Percentiles rank a stretch among this genome's conserved stretches.
Conservation (phyloP, 2,888 invertebrate genomes). For the Tenthredo mesomela region DNA sequence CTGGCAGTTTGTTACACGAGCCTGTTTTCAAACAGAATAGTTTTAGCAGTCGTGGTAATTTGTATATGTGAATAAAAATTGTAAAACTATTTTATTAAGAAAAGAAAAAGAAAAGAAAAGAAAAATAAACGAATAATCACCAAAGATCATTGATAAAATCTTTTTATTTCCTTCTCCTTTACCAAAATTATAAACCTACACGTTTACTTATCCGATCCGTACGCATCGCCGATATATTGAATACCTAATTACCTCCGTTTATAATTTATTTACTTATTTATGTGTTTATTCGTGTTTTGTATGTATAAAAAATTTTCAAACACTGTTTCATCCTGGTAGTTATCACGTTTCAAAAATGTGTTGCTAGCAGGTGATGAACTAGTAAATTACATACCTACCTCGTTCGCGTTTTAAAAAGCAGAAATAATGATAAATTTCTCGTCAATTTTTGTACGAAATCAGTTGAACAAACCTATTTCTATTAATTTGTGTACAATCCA, state of each 20-base stretch:
- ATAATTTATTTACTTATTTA: slow-evolving; percentile 2
- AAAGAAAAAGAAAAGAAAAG: slow-evolving; percentile 16
- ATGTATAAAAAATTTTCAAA: neutral
- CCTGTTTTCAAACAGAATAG: slow-evolving; percentile 61
- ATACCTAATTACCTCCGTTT: neutral
- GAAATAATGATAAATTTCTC: neutral
- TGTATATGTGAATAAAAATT: slow-evolving; percentile 68
- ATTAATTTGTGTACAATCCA: neutral
- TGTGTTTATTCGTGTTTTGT: neutral
- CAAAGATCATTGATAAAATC: neutral
- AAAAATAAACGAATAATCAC: neutral
- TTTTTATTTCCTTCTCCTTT: slow-evolving; percentile 51
- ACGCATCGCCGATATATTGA: neutral
- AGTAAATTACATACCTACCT: neutral
- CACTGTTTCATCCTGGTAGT: neutral
- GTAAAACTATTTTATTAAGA: neutral
- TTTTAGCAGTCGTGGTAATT: slow-evolving; percentile 73
- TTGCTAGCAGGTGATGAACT: neutral
- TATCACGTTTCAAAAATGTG: neutral
- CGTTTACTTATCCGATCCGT: neutral
- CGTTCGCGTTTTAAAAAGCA: neutral
- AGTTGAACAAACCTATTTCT: slow-evolving; percentile 24
- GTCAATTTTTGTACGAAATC: slow-evolving; percentile 44
- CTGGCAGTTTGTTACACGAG: slow-evolving; percentile 61
- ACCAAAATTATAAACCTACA: slow-evolving; percentile 28